A percentile compares a stretch with the other conserved stretches of the same genome.
Evolutionary conservation across 1,140 invertebrate genomes (phyloP).

Genomic region (Zaprionus africanus): DNA sequence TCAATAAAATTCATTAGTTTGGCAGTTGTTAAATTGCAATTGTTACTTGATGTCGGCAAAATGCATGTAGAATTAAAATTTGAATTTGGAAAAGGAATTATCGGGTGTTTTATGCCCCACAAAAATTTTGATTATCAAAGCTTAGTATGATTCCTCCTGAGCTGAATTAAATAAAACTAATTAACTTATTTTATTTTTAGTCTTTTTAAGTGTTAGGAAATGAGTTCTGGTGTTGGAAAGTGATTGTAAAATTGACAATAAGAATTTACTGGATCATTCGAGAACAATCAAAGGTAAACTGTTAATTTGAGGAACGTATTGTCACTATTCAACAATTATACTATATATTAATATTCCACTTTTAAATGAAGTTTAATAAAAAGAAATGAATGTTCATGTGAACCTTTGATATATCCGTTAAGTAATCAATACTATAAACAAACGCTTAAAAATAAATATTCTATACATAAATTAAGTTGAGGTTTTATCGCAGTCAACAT

Average conservation of each 20-base stretch:
- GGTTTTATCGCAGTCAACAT: neutral
- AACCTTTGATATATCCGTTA: neutral
- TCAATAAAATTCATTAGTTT: neutral
- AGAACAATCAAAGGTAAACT: neutral
- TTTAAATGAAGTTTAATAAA: neutral
- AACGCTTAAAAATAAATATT: neutral
- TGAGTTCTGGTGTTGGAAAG: neutral
- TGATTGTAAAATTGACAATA: neutral
- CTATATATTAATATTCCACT: no score
- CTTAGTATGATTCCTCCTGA: neutral
- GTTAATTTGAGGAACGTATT: no score
- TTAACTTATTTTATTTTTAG: neutral
- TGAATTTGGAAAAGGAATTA: slow-evolving; percentile 1
- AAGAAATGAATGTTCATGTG: neutral
- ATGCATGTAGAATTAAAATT: neutral
- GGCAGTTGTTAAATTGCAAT: neutral
- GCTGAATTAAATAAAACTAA: neutral
- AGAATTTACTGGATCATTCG: neutral
- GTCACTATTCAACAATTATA: no score
- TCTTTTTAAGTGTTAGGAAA: neutral
- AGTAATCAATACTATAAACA: neutral
- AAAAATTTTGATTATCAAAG: slow-evolving; percentile 1
- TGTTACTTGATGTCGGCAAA: slow-evolving; percentile 1
- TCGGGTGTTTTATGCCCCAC: neutral
- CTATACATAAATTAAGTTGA: neutral